phyloP scores from a whole-genome alignment of 2,888 invertebrate genomes.

The Tetramorium bicarinatum region DNA sequence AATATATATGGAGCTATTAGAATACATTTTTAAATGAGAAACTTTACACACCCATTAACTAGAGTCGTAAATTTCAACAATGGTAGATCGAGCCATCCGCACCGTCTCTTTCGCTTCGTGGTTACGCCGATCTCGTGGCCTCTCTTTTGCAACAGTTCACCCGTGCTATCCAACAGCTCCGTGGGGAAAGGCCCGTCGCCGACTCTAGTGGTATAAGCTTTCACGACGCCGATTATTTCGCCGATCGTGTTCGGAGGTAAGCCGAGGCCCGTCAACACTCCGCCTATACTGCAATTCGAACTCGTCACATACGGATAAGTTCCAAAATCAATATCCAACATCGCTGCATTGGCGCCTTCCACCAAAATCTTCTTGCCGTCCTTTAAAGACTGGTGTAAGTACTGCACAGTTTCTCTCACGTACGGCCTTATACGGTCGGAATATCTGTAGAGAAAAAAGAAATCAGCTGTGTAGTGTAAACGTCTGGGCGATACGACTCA shows the following conservation, averaged over 20 bases:
- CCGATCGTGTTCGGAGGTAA: slow-evolving; percentile 96
- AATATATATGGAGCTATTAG: neutral
- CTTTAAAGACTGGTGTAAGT: slow-evolving; percentile 92
- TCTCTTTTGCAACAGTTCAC: slow-evolving; percentile 91
- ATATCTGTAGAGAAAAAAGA: slow-evolving; percentile 85
- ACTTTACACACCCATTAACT: slow-evolving; percentile 93
- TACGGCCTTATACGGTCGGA: slow-evolving; percentile 93
- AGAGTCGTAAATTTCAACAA: slow-evolving; percentile 96
- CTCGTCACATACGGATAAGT: slow-evolving; percentile 99
- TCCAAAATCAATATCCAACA: slow-evolving; percentile 99
- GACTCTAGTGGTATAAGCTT: slow-evolving; percentile 99
- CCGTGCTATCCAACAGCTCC: slow-evolving; percentile 93
- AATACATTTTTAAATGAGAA: neutral
- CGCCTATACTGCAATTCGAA: slow-evolving; percentile 99
- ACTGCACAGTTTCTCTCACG: slow-evolving; percentile 96
- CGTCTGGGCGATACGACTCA: neutral
- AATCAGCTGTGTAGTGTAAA: neutral
- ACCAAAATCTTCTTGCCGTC: slow-evolving; percentile 95
- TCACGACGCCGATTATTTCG: slow-evolving; percentile 97
- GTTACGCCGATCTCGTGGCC: slow-evolving; percentile 97
- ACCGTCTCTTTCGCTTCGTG: slow-evolving; percentile 96
- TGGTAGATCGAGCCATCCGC: slow-evolving; percentile 99
- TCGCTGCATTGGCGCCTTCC: slow-evolving; percentile 99
- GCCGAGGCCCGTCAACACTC: slow-evolving; percentile 98
- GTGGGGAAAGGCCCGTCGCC: slow-evolving; percentile 99